Base-by-base conservation (phyloP, 2,888 invertebrate species). In the Amiota communis region DNA sequence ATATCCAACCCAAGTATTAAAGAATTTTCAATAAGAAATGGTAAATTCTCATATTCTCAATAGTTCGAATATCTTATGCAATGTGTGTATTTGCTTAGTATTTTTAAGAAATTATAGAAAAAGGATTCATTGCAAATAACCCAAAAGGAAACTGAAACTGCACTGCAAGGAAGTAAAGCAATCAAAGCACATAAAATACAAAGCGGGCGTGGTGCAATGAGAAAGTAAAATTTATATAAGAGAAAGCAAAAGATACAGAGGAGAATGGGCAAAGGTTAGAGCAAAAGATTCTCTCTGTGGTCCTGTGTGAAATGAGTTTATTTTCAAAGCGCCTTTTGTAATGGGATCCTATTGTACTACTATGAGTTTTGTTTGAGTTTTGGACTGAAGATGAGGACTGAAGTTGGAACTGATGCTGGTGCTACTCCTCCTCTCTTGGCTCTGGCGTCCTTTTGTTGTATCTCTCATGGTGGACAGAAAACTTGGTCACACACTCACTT, bases 271-370 rank as follows among this genome's bases (percentile, higher is more conserved):
- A 6, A 36, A 36, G 36, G 8, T 2, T 36, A 36, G 36, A 36
- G 36, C 6, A 6, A 36, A 36, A 36, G 36, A 36, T 2, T 6
- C 36, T 36, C 36, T 36, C 36, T 36, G 36, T 36, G 36, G 36
- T 36, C 36, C 36, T 36, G 36, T 36, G 36, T 36, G 36, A 36
- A 36, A 36, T 36, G 36, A 65, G 65, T 65, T 65, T 48, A 65
- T 65, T 65, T 47, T 65, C 65, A 65, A 65, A 65, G 65, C 17
- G 8, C 17, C 48, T 46, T 65, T 65, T 47, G 65, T 65, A 48
- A 65, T 17, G 63, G 23, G 17, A 59, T 59, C 59, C 59, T 59
- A 23, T 9, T 59, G 36, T 8, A 11, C 46, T 10, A 12, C 36
- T n/a, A 51, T 51, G 53, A n/a, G 36, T 51, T 12, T 51, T 51